Evolutionary conservation across 1,140 invertebrate genomes (phyloP), one percentile per base, ranked within the genome.

Genomic region (Sycobia sp.): DNA sequence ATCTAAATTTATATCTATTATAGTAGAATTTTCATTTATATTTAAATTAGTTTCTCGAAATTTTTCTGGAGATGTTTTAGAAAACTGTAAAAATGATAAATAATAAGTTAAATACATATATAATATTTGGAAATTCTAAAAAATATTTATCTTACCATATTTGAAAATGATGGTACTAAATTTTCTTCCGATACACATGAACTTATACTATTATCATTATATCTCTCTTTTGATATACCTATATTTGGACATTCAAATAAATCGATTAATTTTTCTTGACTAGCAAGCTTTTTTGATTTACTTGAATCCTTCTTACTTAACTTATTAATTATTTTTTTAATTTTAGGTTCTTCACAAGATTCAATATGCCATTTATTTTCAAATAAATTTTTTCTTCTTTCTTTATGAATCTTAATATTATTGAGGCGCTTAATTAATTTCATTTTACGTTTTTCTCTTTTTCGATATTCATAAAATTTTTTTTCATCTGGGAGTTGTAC

Each of bases 351-450:
- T 20, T 20, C 8, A 50, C 8, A 39, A 41, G 18, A 27, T 27
- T 63, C 61, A 4, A 63, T 36, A 16, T 41, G 1, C 61, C 61
- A 63, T 18, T 51, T 22, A 23, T 22, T 49, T 11, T 46, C 23
- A 14, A 16, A n/a, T 23, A 32, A 14, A 23, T 29, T 20, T 36
- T 47, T 44, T 18, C n/a, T 55, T 50, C 20, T 22, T 51, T 51
- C n/a, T n/a, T n/a, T n/a, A n/a, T n/a, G n/a, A n/a, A n/a, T n/a
- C n/a, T n/a, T n/a, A n/a, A n/a, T n/a, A n/a, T 9, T 39, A 3
- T 43, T 55, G n/a, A 53, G 0, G 3, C n/a, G 20, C 53, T n/a
- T 43, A 11, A 53, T 1, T 22, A 13, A 7, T 18, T 51, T 56
- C 18, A 43, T 3, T 44, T 63, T 56, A 25, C 16, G 54, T 14